Evolutionary conservation across 23 tunicate species (phyloP).

Genomic region (Diplosoma virens): DNA sequence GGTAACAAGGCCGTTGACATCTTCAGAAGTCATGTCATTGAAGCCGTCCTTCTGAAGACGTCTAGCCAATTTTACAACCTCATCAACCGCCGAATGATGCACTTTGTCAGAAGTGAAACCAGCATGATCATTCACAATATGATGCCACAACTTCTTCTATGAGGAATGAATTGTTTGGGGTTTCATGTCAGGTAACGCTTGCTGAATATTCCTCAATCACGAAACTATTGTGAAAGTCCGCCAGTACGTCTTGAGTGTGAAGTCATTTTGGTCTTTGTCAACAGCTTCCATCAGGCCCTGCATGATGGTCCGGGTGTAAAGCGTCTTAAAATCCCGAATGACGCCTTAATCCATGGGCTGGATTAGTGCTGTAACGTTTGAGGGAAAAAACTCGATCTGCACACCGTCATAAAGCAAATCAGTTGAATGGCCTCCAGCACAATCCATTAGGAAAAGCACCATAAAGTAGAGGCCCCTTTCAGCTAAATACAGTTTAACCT

Average conservation of each 20-base stretch:
- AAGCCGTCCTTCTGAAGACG: not conserved
- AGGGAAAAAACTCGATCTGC: no score
- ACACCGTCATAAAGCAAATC: no score
- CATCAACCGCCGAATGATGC: no score
- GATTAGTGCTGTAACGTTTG: not conserved
- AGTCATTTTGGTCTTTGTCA: no score
- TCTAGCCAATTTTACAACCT: not conserved
- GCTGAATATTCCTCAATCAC: not conserved
- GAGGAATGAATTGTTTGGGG: no score
- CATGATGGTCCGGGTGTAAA: not conserved
- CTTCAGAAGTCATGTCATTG: not conserved
- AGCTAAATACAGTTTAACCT: not conserved
- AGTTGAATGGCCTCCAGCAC: not conserved
- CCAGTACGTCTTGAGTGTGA: not conserved
- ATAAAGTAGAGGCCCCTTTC: not conserved
- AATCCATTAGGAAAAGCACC: not conserved
- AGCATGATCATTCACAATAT: not conserved
- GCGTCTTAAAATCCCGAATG: not conserved
- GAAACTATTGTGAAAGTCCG: not conserved
- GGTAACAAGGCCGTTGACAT: not conserved
- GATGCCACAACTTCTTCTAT: no score
- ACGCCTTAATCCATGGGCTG: not conserved
- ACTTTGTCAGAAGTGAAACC: not conserved
- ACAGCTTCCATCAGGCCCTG: not conserved
- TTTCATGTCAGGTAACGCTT: no score